Base-by-base conservation (phyloP, 2,888 invertebrate species). In the Rhaphigaster nebulosa region DNA sequence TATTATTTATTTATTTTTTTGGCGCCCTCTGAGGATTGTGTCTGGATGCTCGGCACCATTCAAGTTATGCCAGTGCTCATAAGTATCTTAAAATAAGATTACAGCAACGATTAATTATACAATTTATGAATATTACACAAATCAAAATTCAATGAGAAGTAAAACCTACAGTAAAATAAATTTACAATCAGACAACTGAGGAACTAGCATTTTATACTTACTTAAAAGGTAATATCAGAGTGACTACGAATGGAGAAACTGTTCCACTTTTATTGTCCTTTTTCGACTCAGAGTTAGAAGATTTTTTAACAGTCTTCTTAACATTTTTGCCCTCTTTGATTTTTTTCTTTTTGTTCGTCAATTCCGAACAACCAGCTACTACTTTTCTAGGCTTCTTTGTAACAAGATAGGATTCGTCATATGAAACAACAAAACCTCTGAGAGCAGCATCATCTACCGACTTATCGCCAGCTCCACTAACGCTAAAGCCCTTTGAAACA, bases 351-450 rank as follows among this genome's bases (percentile, higher is more conserved):
- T 10, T 38, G 38, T 1, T 76, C 4, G 38, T 23, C 8, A 23
- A 76, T 76, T 76, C 70, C 20, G 70, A 76, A 34, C 34, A 18
- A 70, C 29, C 23, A 38, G 8, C 10, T 6, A 4, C 70, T 20
- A 20, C 84, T 50, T 84, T 84, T 6, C n/a, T 45, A 13, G 84
- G 84, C n/a, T 84, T 84, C 15, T 84, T 84, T 1, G 45, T 15
- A 84, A 41, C 84, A 15, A 41, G 45, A 15, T 84, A 13, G 50
- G 84, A 45, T 13, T 84, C 41, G n/a, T 84, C 84, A 23, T 84
- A 41, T 13, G 84, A n/a, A 84, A 84, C 84, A 26, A 50, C 45
- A 84, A 84, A 84, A 84, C 84, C 45, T n/a, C 84, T 26, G 26
- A n/a, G 45, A 84, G 45, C 45, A 3, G 84, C 84, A 84, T 84